Evolutionary conservation across 2,113 vertebrate species (phyloP).

Genomic region (Atlantisia rogersi): DNA sequence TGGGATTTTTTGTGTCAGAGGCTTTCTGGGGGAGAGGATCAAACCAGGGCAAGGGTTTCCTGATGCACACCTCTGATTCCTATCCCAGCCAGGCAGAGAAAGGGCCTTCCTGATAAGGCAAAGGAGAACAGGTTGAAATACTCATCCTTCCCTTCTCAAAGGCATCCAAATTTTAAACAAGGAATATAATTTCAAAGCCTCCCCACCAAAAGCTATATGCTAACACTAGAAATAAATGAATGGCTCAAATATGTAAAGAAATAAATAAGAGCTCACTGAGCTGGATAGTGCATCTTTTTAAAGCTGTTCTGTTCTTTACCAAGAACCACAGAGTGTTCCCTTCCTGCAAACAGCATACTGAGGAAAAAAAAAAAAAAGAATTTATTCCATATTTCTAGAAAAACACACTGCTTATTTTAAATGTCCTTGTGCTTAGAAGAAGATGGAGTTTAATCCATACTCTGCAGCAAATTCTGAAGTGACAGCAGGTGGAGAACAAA

Average conservation of each 20-base stretch:
- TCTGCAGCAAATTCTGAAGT: neutral
- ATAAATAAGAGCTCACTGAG: constrained; percentile 26
- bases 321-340: neutral
- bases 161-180: neutral
- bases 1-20: neutral
- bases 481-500: neutral
- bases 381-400: constrained; percentile 55
- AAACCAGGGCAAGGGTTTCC: neutral
- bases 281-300: neutral
- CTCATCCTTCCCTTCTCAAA: neutral
- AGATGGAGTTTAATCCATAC: neutral
- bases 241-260: neutral
- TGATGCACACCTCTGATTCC: neutral
- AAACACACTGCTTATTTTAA: constrained; percentile 33
- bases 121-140: neutral
- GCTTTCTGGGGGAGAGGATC: neutral
- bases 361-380: neutral
- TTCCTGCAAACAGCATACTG: neutral
- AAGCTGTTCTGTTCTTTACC: neutral
- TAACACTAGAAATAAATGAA: neutral
- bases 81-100: neutral
- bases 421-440: neutral
- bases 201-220: neutral
- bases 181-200: neutral
- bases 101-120: neutral